Conservation (phyloP, 2,113 vertebrate genomes). For the Tiliqua scincoides region DNA sequence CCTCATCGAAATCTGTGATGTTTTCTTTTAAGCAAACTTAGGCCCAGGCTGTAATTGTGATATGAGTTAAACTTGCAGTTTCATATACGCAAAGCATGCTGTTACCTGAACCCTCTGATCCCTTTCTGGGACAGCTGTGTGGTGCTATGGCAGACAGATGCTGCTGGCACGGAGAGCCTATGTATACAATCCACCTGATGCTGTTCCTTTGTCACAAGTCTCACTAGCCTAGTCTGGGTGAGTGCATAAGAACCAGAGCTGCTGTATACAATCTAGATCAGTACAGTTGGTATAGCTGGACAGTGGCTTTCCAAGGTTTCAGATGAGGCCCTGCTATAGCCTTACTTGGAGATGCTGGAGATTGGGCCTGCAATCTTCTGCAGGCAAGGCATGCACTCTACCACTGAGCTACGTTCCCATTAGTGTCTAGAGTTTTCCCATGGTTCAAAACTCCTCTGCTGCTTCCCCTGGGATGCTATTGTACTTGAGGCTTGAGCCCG, state of each 20-base stretch:
- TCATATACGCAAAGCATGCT: background rate
- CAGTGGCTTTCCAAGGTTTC: too few species aligned
- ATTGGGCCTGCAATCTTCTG: too few species aligned
- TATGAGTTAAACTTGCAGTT: background rate
- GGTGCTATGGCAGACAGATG: background rate
- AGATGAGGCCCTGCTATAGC: too few species aligned
- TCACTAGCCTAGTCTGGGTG: background rate
- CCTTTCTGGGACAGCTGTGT: background rate
- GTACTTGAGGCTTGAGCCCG: conserved; percentile 5
- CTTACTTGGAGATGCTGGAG: too few species aligned
- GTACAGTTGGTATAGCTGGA: too few species aligned
- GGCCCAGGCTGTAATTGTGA: background rate
- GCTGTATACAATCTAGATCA: too few species aligned
- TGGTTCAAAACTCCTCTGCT: background rate
- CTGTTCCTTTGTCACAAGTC: background rate
- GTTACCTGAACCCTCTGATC: too few species aligned
- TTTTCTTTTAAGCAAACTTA: background rate
- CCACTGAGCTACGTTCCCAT: too few species aligned
- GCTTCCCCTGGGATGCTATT: conserved; percentile 30
- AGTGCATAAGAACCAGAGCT: too few species aligned
- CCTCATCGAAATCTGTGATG: background rate
- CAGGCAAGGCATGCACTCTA: too few species aligned
- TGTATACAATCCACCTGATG: background rate
- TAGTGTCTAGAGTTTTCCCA: background rate
- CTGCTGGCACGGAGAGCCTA: too few species aligned